Base-by-base conservation (phyloP, 2,888 invertebrate species). In the Anaspis maculata region DNA sequence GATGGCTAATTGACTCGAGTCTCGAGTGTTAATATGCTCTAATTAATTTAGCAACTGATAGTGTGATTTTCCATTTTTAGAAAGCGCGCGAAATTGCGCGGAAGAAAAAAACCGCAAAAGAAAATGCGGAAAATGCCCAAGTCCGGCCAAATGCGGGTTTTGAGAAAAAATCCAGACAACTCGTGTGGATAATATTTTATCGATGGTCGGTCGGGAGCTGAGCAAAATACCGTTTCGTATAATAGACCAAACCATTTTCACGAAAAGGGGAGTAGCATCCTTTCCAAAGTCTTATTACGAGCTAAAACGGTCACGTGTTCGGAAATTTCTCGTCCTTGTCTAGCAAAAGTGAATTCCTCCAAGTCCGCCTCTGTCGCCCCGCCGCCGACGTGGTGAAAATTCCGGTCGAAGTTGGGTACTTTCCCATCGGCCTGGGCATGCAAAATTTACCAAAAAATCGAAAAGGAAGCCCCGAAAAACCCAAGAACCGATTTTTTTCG, bases 181-280 rank as follows among this genome's bases (percentile, higher is more conserved):
- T n/a, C n/a, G n/a, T n/a, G n/a, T n/a, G n/a, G n/a, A n/a, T n/a
- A 24, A 54, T 51, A 53, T 55, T 56, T 51, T 51, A 55, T 54
- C 54, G 47, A 39, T 43, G 47, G 48, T 51, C 44, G 45, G 41
- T 5, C 6, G 11, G 43, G 43, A 46, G 40, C 43, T 46, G 36
- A 51, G 51, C 53, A 59, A 61, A 59, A 60, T 62, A 60, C 61
- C 59, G 61, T 61, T 61, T 56, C 56, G 51, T 54, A 53, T 52
- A 54, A 51, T 55, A 54, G 64, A 54, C 53, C 51, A 50, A 62
- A 65, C 65, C 64, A 65, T 63, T 62, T 60, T 54, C 46, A 42
- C 49, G 48, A 59, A 61, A 59, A 58, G 62, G 63, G 63, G 59
- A 59, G 62, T 57, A 52, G 58, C 53, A 46, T 41, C 48, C 49